phyloP scores from a whole-genome alignment of 2,888 invertebrate genomes.

The Lottia gigantea region DNA sequence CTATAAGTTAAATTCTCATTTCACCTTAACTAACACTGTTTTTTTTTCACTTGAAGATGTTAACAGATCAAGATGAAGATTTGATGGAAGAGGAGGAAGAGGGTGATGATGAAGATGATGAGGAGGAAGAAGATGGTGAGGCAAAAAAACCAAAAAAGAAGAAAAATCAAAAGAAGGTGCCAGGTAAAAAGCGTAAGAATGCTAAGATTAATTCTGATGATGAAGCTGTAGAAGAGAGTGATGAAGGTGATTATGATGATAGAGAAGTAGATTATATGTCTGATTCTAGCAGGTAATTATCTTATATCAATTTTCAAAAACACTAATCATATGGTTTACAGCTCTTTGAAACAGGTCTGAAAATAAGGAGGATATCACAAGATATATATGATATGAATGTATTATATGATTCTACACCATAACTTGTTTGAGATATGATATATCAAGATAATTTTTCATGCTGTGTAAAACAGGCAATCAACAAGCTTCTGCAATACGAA shows the following conservation, averaged over 20 bases:
- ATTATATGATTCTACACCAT: no score
- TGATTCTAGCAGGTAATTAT: conserved; percentile 70
- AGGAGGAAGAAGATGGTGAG: conserved; percentile 75
- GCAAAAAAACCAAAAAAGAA: conserved; percentile 32
- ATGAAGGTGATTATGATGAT: conserved; percentile 97
- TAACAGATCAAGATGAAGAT: conserved; percentile 67
- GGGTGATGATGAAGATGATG: conserved; percentile 73
- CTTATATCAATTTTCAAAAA: not conserved
- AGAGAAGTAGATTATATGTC: conserved; percentile 94
- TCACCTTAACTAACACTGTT: no score
- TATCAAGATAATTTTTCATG: no score
- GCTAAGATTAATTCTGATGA: conserved; percentile 77
- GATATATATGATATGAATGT: no score
- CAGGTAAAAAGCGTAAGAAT: conserved; percentile 76
- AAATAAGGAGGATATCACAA: no score
- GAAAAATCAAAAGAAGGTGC: conserved; percentile 45
- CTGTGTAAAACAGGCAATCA: no score
- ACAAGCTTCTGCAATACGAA: no score
- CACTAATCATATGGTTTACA: not conserved
- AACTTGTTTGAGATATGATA: no score
- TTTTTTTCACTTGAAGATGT: conserved; percentile 40
- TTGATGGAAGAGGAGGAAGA: conserved; percentile 70
- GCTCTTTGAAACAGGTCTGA: no score
- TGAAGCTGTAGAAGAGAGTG: conserved; percentile 94
- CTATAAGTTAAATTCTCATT: no score